A percentile compares a stretch with the other conserved stretches of the same genome.
phyloP scores from a whole-genome alignment of 2,888 invertebrate genomes.

The Bruchidius siliquastri region DNA sequence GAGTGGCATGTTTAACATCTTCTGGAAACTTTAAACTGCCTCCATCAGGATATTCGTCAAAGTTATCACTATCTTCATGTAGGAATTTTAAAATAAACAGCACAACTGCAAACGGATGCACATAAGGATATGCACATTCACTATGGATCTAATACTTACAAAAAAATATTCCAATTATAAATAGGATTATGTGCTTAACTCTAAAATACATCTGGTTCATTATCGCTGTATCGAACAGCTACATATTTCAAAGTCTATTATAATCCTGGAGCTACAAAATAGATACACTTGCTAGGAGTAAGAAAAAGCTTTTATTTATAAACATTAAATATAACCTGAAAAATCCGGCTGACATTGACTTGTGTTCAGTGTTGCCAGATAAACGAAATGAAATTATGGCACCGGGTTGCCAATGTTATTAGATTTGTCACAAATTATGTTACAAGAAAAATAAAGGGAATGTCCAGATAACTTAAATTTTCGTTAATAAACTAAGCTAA shows the following conservation, averaged over 20 bases:
- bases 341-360: not conserved
- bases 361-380: no score
- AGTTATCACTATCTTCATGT: slow-evolving; percentile 31
- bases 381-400: no score
- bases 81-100: slow-evolving; percentile 24
- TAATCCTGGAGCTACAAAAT: not conserved
- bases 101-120: slow-evolving; percentile 17
- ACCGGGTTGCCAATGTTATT: no score
- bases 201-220: slow-evolving; percentile 20
- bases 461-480: no score
- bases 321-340: not conserved
- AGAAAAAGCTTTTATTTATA: no score
- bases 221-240: slow-evolving; percentile 6
- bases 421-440: no score
- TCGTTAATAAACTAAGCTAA: no score
- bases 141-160: slow-evolving; percentile 11
- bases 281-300: no score
- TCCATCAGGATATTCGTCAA: slow-evolving; percentile 19
- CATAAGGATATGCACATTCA: slow-evolving; percentile 1
- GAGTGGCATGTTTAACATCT: slow-evolving; percentile 28
- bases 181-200: slow-evolving; percentile 18
- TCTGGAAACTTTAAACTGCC: slow-evolving; percentile 25
- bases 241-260: slow-evolving; percentile 5
- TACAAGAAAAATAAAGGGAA: no score
- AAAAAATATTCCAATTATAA: slow-evolving; percentile 12